Conservation (phyloP, 2,797 vertebrate species). For the Capromys pilorides region DNA sequence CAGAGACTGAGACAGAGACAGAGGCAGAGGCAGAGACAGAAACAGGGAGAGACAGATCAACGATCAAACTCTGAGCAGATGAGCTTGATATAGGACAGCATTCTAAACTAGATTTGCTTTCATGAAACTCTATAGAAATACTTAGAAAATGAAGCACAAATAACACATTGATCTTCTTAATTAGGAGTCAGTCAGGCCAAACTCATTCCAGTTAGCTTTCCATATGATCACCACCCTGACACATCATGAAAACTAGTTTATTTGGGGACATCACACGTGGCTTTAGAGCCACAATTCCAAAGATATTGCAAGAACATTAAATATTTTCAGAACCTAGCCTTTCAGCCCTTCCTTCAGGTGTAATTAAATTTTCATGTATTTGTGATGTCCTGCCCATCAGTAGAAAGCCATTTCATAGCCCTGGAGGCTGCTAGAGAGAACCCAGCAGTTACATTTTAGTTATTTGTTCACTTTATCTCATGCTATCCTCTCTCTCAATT, state of each 20-base stretch:
- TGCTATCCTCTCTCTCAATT: conserved; percentile 39
- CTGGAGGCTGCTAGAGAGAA: conserved; percentile 45
- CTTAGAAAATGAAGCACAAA: conserved; percentile 24
- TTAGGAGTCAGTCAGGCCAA: background rate
- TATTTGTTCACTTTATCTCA: conserved; percentile 69
- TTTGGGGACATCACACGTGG: background rate
- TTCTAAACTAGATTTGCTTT: background rate
- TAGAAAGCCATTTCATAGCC: background rate
- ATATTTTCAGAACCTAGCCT: conserved; percentile 57
- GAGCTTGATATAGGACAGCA: background rate
- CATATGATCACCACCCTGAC: background rate
- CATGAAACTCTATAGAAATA: background rate
- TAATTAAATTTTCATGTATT: conserved; percentile 63
- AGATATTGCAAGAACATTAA: conserved; percentile 50
- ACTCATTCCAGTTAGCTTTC: background rate
- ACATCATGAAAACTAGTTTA: background rate
- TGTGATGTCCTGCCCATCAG: conserved; percentile 34
- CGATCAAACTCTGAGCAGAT: background rate
- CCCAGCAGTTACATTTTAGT: conserved; percentile 47
- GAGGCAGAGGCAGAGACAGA: too few species aligned
- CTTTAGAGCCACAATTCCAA: conserved; percentile 18
- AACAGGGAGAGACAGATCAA: background rate
- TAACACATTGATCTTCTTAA: background rate
- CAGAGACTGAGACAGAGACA: too few species aligned
- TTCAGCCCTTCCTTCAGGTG: conserved; percentile 12